phyloP scores from a whole-genome alignment of 2,888 invertebrate species.

The Psococerastis gibbosa region DNA sequence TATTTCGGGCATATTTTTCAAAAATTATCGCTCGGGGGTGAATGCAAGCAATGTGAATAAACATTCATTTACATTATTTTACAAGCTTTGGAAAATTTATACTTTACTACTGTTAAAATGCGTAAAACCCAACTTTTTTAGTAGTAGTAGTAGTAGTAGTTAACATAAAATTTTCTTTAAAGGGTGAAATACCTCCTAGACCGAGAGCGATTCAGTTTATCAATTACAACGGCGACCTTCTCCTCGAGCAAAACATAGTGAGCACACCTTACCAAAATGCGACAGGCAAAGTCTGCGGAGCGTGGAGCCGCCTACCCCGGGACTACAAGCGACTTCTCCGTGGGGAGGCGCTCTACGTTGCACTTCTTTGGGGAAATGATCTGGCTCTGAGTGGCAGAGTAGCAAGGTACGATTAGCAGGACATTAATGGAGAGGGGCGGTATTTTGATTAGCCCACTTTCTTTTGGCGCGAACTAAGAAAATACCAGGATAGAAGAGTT shows the following conservation, averaged over 20 bases:
- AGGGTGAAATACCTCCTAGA: slow-evolving; percentile 23
- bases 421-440: no score
- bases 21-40: no score
- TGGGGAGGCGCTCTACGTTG: slow-evolving; percentile 61
- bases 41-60: no score
- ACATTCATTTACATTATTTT: neutral
- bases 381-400: slow-evolving; percentile 52
- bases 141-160: no score
- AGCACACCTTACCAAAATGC: slow-evolving; percentile 55
- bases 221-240: slow-evolving; percentile 54
- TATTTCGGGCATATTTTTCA: no score
- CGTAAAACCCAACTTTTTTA: no score
- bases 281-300: slow-evolving; percentile 74
- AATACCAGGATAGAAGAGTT: no score
- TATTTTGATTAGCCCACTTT: no score
- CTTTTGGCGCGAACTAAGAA: no score
- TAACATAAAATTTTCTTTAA: neutral
- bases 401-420: no score
- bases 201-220: slow-evolving; percentile 62
- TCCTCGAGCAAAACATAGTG: slow-evolving; percentile 51
- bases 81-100: no score
- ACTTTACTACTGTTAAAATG: no score
- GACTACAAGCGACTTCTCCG: slow-evolving; percentile 61
- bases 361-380: slow-evolving; percentile 56
- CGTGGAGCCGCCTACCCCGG: slow-evolving; percentile 70